Evolutionary conservation across 2,888 invertebrate species (phyloP), one percentile per base, ranked within the genome.

Genomic region (Latrodectus elegans): DNA sequence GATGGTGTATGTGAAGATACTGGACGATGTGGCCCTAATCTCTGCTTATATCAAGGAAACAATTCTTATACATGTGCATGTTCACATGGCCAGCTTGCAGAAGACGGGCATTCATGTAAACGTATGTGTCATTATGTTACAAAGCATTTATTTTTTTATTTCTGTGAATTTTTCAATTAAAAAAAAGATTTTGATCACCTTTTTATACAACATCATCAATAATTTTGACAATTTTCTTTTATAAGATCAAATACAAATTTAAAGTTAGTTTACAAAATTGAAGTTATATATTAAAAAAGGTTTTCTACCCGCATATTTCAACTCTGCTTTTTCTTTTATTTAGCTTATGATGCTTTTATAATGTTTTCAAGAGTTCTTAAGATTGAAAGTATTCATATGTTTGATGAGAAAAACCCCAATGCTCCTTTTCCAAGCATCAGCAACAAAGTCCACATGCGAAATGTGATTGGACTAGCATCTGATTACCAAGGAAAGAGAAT

Each of bases 391-490:
- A 94, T 97, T 22, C 95, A 96, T 91, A 94, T 96, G 92, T 94
- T 94, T 51, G 95, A 95, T 91, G 95, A 95, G 88, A 94, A 94
- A 76, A 94, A 95, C 89, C 94, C 95, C 90, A 97, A 97, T 92
- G 94, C 96, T 60, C 97, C 97, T 0, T 95, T 95, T 90, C 94
- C 95, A 72, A 94, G 94, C 65, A 95, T 97, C 83, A 94, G 94
- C 89, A 95, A 95, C 91, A 93, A 94, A 89, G 95, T 95, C 8
- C 92, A 94, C 91, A 95, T 97, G 94, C 94, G 96, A 84, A 97
- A 97, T 93, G 96, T 96, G 11, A 97, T 97, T 91, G 97, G 96
- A 38, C 93, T 97, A 79, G 94, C 96, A 1, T 96, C 95, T 92
- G 96, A 96, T 93, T 96, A 95, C 92, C 92, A 93, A 86, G 93